Evolutionary conservation across 2,797 vertebrate species (phyloP), one percentile per base, ranked within the genome.

Genomic region (Microcaecilia unicolor): DNA sequence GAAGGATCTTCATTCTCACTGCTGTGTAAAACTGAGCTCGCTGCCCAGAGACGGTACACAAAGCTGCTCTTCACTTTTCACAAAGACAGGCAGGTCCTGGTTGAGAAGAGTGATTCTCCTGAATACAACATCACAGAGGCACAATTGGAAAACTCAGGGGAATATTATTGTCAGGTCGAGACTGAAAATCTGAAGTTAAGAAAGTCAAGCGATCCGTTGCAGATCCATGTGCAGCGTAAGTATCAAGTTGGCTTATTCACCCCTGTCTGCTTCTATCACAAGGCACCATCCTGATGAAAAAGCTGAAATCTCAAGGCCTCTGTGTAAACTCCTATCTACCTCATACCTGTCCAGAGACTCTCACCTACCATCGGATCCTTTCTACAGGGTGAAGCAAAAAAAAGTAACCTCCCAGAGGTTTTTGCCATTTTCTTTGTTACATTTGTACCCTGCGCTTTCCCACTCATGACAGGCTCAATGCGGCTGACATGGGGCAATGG

Each of bases 1-100:
- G 36, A 40, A 6, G 53, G 65, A 11, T 9, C 8, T 4, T 29
- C 31, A 8, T 28, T 47, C 38, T 29, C 31, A 3, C 13, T 67
- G 34, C 55, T 44, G 48, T 67, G 64, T 21, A 46, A 57, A 14
- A 67, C 64, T 4, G 37, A 17, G 14, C 34, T 47, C 35, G 60
- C 63, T 46, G 28, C 60, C 6, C 60, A 45, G 9, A 49, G 42
- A 51, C 43, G 31, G 12, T 38, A 43, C 31, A 41, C 41, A 16
- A 51, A 44, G 7, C 48, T 67, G 36, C 60, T 53, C 31, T 67
- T 67, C 28, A 48, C 60, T 10, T 67, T 67, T 48, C 67, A 67
- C 38, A 58, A 58, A 34, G 45, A 54, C 44, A 52, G 56, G 10
- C 64, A 60, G 6, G 14, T 39, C 0, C 45, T 58, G 43, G 39